These are phyloP conservation scores for Macrobrachium nipponense DNA, from an alignment of 1,140 invertebrate genomes.

Conservation along the genomic window DNA sequence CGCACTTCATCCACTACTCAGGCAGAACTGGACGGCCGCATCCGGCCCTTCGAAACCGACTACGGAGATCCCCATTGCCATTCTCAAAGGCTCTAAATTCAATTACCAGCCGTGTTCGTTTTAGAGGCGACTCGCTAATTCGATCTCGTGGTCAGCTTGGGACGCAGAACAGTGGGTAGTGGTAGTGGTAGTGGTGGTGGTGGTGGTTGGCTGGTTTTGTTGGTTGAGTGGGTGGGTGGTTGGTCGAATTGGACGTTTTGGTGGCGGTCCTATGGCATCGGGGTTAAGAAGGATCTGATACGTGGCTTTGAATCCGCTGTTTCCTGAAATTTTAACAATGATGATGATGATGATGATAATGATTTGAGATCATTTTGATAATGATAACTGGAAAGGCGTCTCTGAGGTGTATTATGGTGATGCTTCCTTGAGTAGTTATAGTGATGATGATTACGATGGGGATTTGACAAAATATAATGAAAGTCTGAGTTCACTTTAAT, in stretches of 20 bases:
- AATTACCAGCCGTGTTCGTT: conserved; percentile 56
- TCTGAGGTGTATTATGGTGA: not conserved
- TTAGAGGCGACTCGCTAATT: conserved; percentile 55
- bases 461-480: not conserved
- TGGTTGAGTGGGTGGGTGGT: not conserved
- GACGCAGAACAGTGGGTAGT: conserved; percentile 8
- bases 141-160: conserved; percentile 53
- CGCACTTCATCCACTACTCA: conserved; percentile 27
- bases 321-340: too few relatives aligned
- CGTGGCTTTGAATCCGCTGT: too few relatives aligned
- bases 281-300: too few relatives aligned
- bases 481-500: too few relatives aligned
- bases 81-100: conserved; percentile 60
- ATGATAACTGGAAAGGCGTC: too few relatives aligned
- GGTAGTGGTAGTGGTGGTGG: not conserved
- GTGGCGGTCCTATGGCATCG: too few relatives aligned
- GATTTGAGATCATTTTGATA: too few relatives aligned
- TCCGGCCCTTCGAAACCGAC: conserved; percentile 35
- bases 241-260: too few relatives aligned
- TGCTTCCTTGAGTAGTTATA: not conserved
- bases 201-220: not conserved
- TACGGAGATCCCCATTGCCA: conserved; percentile 55
- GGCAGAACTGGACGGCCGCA: conserved; percentile 16
- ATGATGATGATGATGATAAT: too few relatives aligned
- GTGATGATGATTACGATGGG: not conserved